Percentiles rank a stretch among this genome's conserved stretches.
Conservation (phyloP, 2,113 vertebrate species). For the Neotoma lepida region DNA sequence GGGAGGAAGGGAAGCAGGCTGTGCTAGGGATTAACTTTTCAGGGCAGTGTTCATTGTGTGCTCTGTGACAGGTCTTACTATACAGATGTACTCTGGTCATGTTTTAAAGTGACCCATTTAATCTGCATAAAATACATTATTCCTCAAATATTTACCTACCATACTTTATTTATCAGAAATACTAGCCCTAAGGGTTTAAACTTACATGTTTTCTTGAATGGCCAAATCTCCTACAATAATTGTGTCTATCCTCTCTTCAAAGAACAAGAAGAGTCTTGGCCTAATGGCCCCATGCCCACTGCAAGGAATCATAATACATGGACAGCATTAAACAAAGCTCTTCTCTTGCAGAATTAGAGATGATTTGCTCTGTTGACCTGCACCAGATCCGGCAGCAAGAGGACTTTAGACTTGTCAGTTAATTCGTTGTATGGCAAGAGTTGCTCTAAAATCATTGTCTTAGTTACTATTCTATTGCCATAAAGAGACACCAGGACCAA, state of each 20-base stretch:
- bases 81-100: background rate
- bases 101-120: background rate
- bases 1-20: background rate
- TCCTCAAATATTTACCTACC: background rate
- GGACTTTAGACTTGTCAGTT: conserved; percentile 20
- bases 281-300: conserved; percentile 21
- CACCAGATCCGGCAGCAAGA: background rate
- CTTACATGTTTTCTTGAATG: conserved; percentile 27
- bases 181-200: background rate
- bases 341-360: background rate
- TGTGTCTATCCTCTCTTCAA: background rate
- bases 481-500: background rate
- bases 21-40: background rate
- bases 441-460: background rate
- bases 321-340: background rate
- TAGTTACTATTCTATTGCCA: background rate
- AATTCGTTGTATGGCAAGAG: conserved; percentile 37
- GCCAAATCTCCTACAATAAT: conserved; percentile 16
- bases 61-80: background rate
- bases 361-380: background rate
- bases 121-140: background rate
- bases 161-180: conserved; percentile 1
- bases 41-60: background rate
- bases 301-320: background rate
- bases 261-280: background rate